Conservation (phyloP, 2,888 invertebrate genomes). For the Leptopterna dolabrata region DNA sequence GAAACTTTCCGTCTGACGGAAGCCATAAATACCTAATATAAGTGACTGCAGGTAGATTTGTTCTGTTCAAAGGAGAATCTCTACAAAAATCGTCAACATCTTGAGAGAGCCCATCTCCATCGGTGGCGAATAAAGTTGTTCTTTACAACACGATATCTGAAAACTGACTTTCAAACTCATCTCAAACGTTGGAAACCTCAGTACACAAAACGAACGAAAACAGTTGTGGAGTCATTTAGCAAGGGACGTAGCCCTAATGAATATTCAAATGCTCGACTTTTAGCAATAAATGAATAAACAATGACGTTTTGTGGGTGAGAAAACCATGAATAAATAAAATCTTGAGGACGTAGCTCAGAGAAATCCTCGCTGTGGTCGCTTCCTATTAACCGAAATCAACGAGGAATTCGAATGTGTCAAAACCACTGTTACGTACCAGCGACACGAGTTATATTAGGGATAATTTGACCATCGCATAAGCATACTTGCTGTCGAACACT, state of each 20-base stretch:
- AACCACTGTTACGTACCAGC: neutral
- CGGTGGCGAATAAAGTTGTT: too few species aligned
- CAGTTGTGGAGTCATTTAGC: neutral
- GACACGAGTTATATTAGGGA: too few species aligned
- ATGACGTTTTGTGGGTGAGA: neutral
- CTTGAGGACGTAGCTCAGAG: neutral
- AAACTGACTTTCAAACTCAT: neutral
- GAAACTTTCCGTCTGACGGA: neutral
- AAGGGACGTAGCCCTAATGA: neutral
- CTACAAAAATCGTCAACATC: too few species aligned
- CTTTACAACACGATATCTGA: too few species aligned
- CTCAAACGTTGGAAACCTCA: neutral
- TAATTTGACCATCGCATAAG: too few species aligned
- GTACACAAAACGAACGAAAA: neutral
- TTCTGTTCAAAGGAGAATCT: too few species aligned
- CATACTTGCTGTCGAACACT: too few species aligned
- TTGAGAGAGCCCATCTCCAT: too few species aligned
- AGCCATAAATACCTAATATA: too few species aligned
- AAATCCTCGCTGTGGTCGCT: neutral
- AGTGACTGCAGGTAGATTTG: too few species aligned
- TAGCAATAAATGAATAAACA: neutral
- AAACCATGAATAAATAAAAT: neutral
- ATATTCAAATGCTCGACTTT: neutral
- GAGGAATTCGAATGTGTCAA: neutral
- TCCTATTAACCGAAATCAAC: neutral